Evolutionary conservation across 2,888 invertebrate species (phyloP).

Genomic region (Caprella mutica): DNA sequence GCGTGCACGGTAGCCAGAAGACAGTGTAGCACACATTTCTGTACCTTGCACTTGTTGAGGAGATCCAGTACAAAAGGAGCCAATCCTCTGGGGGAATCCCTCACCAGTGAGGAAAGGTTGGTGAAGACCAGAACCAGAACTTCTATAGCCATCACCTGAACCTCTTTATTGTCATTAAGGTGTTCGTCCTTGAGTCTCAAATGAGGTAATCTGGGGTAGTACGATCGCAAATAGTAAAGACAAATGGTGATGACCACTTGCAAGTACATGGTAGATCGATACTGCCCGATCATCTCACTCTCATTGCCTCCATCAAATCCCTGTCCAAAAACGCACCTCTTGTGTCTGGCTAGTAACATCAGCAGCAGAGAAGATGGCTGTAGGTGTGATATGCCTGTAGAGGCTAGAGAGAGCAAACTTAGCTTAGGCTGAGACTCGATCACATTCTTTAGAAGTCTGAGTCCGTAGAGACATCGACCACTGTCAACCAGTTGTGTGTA

Average conservation of each 20-base stretch:
- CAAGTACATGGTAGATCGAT: conserved; percentile 65
- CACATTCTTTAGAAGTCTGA: conserved; percentile 61
- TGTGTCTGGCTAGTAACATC: conserved; percentile 57
- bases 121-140: conserved; percentile 58
- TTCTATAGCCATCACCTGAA: conserved; percentile 63
- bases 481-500: conserved; percentile 70
- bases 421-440: conserved; percentile 57
- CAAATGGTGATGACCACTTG: conserved; percentile 61
- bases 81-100: conserved; percentile 63
- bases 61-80: conserved; percentile 62
- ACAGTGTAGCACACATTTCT: conserved; percentile 70
- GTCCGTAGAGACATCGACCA: conserved; percentile 58
- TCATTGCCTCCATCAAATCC: conserved; percentile 42
- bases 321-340: conserved; percentile 61
- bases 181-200: conserved; percentile 56
- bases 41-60: conserved; percentile 63
- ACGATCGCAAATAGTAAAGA: conserved; percentile 67
- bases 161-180: conserved; percentile 59
- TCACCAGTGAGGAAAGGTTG: conserved; percentile 59
- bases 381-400: conserved; percentile 52
- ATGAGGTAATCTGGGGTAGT: conserved; percentile 54
- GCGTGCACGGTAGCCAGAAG: conserved; percentile 61
- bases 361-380: conserved; percentile 44
- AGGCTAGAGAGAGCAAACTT: conserved; percentile 62
- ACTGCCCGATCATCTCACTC: conserved; percentile 54